Evolutionary conservation across 2,797 vertebrate species (phyloP), one percentile per base, ranked within the genome.

Genomic region (Lophotriccus pileatus): DNA sequence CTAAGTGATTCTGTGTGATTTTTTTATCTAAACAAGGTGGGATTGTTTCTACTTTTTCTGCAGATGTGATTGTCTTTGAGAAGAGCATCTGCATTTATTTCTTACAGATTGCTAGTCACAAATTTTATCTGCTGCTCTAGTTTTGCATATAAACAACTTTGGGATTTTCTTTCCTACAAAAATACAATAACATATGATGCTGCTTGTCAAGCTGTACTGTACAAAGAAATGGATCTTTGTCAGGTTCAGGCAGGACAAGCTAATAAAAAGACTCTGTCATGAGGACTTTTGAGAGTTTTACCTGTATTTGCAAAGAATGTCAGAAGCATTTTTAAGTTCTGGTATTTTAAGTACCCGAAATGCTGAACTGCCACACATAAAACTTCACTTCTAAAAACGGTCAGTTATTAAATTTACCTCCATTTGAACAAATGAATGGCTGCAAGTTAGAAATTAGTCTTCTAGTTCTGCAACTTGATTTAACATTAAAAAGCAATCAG

Each of bases 81-180:
- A 87, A 84, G 52, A 77, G 47, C 88, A 60, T 92, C 90, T 94
- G 24, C 93, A 69, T 94, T 94, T 95, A 82, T 82, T 95, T 78
- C 82, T 87, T 83, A 72, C 23, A 80, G 93, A 92, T 85, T 62
- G 22, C 84, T 80, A 82, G 82, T 78, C 34, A 25, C 43, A 88
- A 82, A 90, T 91, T 96, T 95, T 85, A 78, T 83, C 44, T 94
- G 68, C 53, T 22, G 19, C 72, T 91, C 28, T 27, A 52, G 59
- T 84, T 96, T 95, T 94, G 52, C 91, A 88, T 95, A 87, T 89
- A 92, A 95, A 89, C 39, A 67, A 74, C 55, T 56, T 47, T 30
- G 4, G 4, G 1, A 6, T 10, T 34, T 49, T 87, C 76, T 49
- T 56, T 68, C 16, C 52, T 21, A 15, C 72, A 56, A 66, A 50